Conservation (phyloP, 2,113 vertebrate species). For the Albula goreensis region DNA sequence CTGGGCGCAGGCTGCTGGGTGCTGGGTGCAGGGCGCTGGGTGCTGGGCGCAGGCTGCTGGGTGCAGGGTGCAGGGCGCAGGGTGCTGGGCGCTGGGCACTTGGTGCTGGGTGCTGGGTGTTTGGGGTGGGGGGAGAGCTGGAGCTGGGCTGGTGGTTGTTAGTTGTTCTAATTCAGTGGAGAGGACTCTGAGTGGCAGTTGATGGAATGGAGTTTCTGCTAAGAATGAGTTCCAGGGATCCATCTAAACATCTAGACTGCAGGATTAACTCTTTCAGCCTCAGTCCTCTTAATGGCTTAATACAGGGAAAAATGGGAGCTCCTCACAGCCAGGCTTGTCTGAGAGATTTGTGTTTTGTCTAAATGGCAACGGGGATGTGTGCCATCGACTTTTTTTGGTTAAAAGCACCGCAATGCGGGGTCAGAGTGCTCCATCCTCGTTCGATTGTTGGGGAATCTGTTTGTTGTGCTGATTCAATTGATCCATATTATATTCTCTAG, state of each 20-base stretch:
- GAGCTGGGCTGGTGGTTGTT: slow-evolving; percentile 12
- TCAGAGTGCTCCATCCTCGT: too few relatives aligned
- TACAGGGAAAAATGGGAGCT: slow-evolving; percentile 25
- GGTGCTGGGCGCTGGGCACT: too few relatives aligned
- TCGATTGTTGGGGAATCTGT: too few relatives aligned
- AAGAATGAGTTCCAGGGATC: slow-evolving; percentile 57
- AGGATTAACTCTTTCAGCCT: slow-evolving; percentile 44
- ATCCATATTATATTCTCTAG: too few relatives aligned
- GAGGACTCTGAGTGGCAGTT: slow-evolving; percentile 55
- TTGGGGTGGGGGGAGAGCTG: too few relatives aligned
- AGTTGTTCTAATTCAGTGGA: slow-evolving; percentile 62
- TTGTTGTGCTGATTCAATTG: too few relatives aligned
- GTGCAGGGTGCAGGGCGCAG: too few relatives aligned
- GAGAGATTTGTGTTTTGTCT: slow-evolving; percentile 27
- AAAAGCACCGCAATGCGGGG: background rate
- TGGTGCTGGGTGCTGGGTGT: slow-evolving; percentile 34
- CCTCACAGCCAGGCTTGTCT: slow-evolving; percentile 24
- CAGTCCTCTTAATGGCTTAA: slow-evolving; percentile 37
- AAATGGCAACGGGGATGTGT: slow-evolving; percentile 26
- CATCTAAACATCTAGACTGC: slow-evolving; percentile 54
- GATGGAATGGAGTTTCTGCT: slow-evolving; percentile 69
- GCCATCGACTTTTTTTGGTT: slow-evolving; percentile 21
- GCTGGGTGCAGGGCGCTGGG: too few relatives aligned
- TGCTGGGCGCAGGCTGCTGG: too few relatives aligned
- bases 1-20: too few relatives aligned